Base-by-base conservation (phyloP, 2,888 invertebrate genomes). In the Hermaeophaga mercurialis region DNA sequence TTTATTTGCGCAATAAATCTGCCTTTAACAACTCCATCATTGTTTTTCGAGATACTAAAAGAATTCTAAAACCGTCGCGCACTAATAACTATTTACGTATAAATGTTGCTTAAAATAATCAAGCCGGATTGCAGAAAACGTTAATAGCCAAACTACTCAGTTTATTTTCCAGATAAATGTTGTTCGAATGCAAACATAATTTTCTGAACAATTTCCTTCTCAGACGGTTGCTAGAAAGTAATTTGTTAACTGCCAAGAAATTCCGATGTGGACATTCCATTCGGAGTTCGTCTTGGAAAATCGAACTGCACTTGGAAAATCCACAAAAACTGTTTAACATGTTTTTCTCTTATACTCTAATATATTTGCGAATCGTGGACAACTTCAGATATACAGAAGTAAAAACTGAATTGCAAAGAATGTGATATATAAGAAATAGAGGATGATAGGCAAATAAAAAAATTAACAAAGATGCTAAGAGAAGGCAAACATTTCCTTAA, bases 141-240 rank as follows among this genome's bases (percentile, higher is more conserved):
- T 31, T 50, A 50, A 50, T 33, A 33, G 43, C 31, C 41, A 11
- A 50, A 31, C 7, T 18, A 26, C 22, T 33, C 31, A 43, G 31
- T 50, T 50, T 50, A 50, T 50, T 50, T 50, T 41, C 50, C 43
- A 50, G 43, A 50, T 43, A 50, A 50, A 50, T 50, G 33, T 41
- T 31, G 50, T 50, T 50, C 50, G 41, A 43, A 50, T 50, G 50
- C 43, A 50, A 39, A 39, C 33, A 50, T 19, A 50, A 50, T 50
- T 50, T 50, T 50, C 50, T 33, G 22, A 50, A 43, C 50, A 50
- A 50, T 50, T 50, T 50, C 41, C 22, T 43, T 39, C 38, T 19
- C 41, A 22, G 33, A n/a, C n/a, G n/a, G n/a, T 50, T 19, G n/a
- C 19, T 33, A 33, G 38, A 19, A 17, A 41, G 41, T 41, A 41